These are phyloP conservation scores for Psettodes erumei DNA, from an alignment of 2,113 vertebrate species.

Conservation along the genomic window DNA sequence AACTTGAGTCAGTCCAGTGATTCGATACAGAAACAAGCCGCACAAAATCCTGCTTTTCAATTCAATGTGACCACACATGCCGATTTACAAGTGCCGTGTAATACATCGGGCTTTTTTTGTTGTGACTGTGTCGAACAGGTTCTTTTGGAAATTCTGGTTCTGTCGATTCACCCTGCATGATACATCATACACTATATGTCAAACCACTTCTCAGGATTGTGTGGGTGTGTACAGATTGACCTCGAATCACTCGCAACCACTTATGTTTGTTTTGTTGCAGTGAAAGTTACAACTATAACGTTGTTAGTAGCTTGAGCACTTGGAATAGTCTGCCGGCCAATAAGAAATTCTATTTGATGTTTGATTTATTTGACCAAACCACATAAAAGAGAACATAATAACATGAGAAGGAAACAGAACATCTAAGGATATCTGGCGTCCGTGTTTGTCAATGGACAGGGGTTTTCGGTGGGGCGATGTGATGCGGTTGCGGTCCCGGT, in stretches of 20 bases:
- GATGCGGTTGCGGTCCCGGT: slow-evolving; percentile 90
- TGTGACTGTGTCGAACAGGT: background rate
- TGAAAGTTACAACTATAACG: background rate
- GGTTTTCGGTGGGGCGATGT: slow-evolving; percentile 90
- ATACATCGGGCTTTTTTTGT: too few relatives aligned
- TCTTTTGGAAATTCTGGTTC: background rate
- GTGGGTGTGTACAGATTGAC: too few relatives aligned
- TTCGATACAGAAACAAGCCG: background rate
- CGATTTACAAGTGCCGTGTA: too few relatives aligned
- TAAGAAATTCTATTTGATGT: background rate
- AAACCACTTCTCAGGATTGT: too few relatives aligned
- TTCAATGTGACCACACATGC: too few relatives aligned
- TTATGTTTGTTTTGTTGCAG: background rate
- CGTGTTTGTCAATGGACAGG: slow-evolving; percentile 92
- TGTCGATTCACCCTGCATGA: too few relatives aligned
- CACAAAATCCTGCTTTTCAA: background rate
- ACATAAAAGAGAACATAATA: background rate
- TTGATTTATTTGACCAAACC: background rate
- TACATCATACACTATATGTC: too few relatives aligned
- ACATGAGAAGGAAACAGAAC: background rate
- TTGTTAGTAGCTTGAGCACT: background rate
- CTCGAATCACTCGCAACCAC: too few relatives aligned
- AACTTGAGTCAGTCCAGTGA: too few relatives aligned
- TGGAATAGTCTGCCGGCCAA: too few relatives aligned
- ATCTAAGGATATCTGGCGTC: slow-evolving; percentile 94